phyloP scores from a whole-genome alignment of 2,113 vertebrate species.

The Clarias macrocephalus region DNA sequence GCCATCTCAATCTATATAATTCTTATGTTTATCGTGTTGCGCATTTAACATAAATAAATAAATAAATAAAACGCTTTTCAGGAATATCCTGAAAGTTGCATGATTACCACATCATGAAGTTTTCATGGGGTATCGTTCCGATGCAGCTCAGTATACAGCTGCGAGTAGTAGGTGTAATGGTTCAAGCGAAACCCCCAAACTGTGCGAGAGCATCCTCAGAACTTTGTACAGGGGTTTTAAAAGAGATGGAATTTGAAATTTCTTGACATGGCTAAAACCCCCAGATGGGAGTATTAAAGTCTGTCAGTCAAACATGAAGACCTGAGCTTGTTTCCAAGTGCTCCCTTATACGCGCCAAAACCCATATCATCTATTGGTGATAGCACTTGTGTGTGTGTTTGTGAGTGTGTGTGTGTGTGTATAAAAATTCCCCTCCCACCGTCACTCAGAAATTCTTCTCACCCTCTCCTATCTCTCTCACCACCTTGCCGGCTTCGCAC shows the following conservation, averaged over 20 bases:
- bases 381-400: slow-evolving; percentile 17
- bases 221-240: slow-evolving; percentile 6
- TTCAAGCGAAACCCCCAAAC: not conserved
- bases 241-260: slow-evolving; percentile 36
- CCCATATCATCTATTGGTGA: slow-evolving; percentile 43
- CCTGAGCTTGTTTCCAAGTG: slow-evolving; percentile 31
- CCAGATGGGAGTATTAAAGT: slow-evolving; percentile 29
- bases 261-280: slow-evolving; percentile 27
- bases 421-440: slow-evolving; percentile 6
- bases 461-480: slow-evolving; percentile 49
- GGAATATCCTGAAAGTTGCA: not conserved
- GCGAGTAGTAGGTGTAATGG: not conserved
- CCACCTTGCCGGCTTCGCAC: slow-evolving; percentile 51
- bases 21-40: not conserved
- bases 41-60: not conserved
- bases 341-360: slow-evolving; percentile 33
- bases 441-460: slow-evolving; percentile 41
- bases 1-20: not conserved
- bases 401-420: too few relatives aligned
- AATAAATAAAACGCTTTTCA: too few relatives aligned
- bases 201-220: not conserved
- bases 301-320: slow-evolving; percentile 43
- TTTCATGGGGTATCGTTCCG: not conserved
- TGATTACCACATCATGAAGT: not conserved
- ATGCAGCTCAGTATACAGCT: not conserved